Conservation (phyloP, 2,113 vertebrate species). For the Otus sunia region DNA sequence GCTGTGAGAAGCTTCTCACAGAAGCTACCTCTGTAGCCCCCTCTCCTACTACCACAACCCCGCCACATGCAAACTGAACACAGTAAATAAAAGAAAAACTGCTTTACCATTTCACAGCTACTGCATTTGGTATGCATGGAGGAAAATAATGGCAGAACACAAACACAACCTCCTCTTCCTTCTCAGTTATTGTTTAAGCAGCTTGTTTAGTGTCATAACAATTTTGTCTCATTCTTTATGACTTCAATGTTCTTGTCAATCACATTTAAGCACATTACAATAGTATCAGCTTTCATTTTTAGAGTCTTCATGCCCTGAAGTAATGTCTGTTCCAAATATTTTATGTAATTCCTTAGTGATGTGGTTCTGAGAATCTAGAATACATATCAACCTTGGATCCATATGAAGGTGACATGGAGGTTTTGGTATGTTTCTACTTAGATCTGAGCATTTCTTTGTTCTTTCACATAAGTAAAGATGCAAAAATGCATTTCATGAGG, state of each 20-base stretch:
- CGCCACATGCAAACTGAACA: no score
- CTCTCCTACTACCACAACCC: no score
- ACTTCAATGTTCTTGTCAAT: constrained; percentile 20
- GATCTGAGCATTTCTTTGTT: neutral
- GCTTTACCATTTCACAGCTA: neutral
- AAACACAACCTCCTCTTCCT: neutral
- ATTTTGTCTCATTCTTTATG: neutral
- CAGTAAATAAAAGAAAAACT: neutral
- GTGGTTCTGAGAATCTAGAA: neutral
- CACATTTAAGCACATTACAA: neutral
- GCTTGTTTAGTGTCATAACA: neutral
- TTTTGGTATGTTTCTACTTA: neutral
- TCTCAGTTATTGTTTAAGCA: neutral
- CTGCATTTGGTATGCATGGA: neutral
- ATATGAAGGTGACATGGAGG: neutral
- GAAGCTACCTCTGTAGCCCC: no score
- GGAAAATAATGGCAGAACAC: neutral
- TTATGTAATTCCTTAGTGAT: neutral
- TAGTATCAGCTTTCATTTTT: constrained; percentile 26
- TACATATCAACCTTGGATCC: neutral
- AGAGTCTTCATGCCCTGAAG: neutral
- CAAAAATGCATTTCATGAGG: neutral
- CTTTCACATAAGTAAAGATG: neutral
- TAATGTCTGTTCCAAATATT: neutral
- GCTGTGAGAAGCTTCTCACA: no score